Evolutionary conservation across 2,113 vertebrate species (phyloP), one percentile per base, ranked within the genome.

Genomic region (Zingel zingel): DNA sequence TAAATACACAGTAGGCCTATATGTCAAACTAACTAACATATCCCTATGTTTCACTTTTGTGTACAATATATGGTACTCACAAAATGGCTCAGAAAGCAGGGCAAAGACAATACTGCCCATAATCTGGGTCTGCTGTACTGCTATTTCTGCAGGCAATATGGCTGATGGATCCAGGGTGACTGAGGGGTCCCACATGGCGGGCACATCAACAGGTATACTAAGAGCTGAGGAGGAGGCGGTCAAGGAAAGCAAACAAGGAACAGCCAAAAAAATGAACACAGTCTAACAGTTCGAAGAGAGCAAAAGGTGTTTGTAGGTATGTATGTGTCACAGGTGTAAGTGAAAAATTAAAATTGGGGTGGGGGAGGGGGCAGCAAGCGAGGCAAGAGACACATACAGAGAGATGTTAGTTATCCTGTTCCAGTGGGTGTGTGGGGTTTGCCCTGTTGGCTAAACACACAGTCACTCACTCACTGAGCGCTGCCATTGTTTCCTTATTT

Each of bases 401-500:
- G n/a, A 73, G 39, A 69, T 19, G 39, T 85, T 82, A 72, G 77
- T 65, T 67, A 82, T 87, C 83, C 88, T 90, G 76, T 84, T 75
- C 15, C 21, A 80, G 75, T 82, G 85, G 79, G 87, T 82, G 85
- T 85, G 43, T 87, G 83, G 59, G 85, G 82, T 78, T 89, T 89
- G 88, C 66, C 70, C 90, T 93, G 94, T 94, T 95, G 89, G 78
- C 88, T 94, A 93, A 95, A 94, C 92, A 95, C 84, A 89, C 89
- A 33, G 2, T 11, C 9, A 91, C 91, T 92, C 79, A 89, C 92
- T 94, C 90, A 86, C 77, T 73, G 58, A 74, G 79, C 75, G 74
- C 85, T 83, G 86, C 85, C 89, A 94, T 94, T 94, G 91, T 94
- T 88, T 90, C 82, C 91, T 62, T 94, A 96, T 96, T 96, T 96